Base-by-base conservation (phyloP, 2,888 invertebrate genomes). In the Noctua fimbriata region DNA sequence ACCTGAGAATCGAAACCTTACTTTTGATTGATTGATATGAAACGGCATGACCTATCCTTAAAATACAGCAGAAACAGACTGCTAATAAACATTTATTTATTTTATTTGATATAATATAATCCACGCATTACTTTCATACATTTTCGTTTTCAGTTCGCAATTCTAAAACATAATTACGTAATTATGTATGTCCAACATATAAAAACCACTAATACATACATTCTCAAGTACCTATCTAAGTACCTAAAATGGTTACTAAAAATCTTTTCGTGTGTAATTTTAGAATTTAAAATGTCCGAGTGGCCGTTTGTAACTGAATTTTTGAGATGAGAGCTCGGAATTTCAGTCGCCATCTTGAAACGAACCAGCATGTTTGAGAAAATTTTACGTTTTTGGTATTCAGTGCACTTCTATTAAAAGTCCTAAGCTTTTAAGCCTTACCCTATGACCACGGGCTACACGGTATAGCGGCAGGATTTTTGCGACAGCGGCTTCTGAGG, bases 341-440 rank as follows among this genome's bases (percentile, higher is more conserved):
- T 80, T 84, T 71, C 7, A 49, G 41, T 44, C 6, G 55, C 52
- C 58, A 55, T 73, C 60, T 79, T 82, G 14, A n/a, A 49, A 73
- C 24, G 47, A 24, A 65, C n/a, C 14, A 60, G 28, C 28, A 44
- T 44, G 60, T 76, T 67, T 67, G n/a, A 14, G 1, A 21, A n/a
- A 28, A 2, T 41, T 67, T 21, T 32, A 32, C 12, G 6, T 44
- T 16, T 81, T 63, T 12, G 18, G 32, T 16, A 32, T 69, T 60
- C n/a, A 18, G 28, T 44, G 28, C 14, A 52, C 28, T 76, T 63
- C 24, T 58, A 49, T 55, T 36, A 69, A 78, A 58, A 69, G 14
- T 9, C 47, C 1, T 12, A 47, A 36, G 12, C 5, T 79, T 66
- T 66, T 52, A n/a, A 65, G 36, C n/a, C 36, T 41, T 24, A 66